Evolutionary conservation across 2,113 vertebrate species (phyloP).

Genomic region (Anarhynchus alexandrinus): DNA sequence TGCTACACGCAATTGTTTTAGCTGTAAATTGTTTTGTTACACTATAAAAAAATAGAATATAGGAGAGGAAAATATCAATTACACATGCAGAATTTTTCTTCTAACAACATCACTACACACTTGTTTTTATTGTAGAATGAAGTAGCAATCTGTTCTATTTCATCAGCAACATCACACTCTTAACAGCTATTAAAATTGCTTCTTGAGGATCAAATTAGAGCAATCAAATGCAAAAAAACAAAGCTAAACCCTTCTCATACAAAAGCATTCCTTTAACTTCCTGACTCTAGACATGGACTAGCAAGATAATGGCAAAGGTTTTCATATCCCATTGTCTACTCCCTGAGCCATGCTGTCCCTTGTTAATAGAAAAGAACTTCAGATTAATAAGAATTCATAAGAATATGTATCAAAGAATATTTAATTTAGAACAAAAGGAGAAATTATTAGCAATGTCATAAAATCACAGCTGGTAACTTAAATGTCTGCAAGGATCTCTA

Average conservation of each 20-base stretch:
- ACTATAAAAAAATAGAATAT: neutral
- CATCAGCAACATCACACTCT: neutral
- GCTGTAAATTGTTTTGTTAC: neutral
- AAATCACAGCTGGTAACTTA: neutral
- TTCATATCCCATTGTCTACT: neutral
- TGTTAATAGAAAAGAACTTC: neutral
- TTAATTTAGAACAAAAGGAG: neutral
- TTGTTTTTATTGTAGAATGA: neutral
- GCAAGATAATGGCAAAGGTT: neutral
- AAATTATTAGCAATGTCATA: neutral
- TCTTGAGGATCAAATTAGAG: neutral
- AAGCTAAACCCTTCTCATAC: neutral
- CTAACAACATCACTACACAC: neutral
- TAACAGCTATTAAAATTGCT: neutral
- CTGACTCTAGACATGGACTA: neutral
- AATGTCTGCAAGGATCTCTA: neutral
- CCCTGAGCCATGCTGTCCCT: neutral
- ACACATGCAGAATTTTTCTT: neutral
- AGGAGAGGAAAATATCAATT: neutral
- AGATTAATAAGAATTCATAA: neutral
- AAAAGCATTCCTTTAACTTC: neutral
- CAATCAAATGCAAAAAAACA: neutral
- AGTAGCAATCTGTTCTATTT: constrained; percentile 11
- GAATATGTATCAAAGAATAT: neutral
- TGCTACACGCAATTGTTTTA: neutral